A percentile compares a stretch with the other conserved stretches of the same genome.
phyloP scores from a whole-genome alignment of 2,888 invertebrate species.

The Heterodera filipjevi region DNA sequence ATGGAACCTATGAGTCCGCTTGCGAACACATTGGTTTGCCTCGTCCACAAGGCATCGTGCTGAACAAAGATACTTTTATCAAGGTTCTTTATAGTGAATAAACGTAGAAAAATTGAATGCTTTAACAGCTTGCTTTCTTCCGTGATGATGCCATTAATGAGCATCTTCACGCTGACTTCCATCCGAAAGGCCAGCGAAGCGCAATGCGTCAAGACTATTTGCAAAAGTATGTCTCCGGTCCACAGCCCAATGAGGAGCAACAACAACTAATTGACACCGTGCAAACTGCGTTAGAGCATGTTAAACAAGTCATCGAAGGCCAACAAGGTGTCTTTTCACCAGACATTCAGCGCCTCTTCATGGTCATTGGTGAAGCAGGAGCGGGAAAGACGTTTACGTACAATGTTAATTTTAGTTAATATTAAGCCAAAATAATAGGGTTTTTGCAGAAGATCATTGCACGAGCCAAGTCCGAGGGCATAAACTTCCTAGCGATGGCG shows the following conservation, averaged over 20 bases:
- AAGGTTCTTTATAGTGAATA: background rate
- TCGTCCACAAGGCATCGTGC: background rate
- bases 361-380: background rate
- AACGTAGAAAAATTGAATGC: background rate
- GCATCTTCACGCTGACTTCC: background rate
- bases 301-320: background rate
- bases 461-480: background rate
- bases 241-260: background rate
- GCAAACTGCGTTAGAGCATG: background rate
- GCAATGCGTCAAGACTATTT: background rate
- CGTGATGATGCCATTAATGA: background rate
- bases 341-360: background rate
- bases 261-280: background rate
- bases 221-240: background rate
- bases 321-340: background rate
- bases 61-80: background rate
- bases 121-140: background rate
- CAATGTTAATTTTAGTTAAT: background rate
- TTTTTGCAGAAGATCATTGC: background rate
- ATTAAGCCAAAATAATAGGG: background rate
- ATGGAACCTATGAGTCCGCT: background rate
- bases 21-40: background rate
- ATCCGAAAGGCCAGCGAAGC: background rate
- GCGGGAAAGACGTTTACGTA: background rate
- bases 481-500: constrained; percentile 24